Evolutionary conservation across 2,888 invertebrate genomes (phyloP).

Genomic region (Synergus umbraculus): DNA sequence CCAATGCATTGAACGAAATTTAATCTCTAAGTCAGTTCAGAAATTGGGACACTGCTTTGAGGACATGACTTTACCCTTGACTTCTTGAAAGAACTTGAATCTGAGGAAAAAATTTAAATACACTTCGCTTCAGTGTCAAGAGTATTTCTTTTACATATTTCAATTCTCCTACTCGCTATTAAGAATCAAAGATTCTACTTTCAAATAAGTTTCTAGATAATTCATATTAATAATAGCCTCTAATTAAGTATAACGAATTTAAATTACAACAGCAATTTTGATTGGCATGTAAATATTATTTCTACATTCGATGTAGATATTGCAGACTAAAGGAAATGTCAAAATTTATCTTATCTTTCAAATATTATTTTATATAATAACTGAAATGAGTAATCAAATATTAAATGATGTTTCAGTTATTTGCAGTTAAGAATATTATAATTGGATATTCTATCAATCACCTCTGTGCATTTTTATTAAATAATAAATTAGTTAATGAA

Average conservation of each 20-base stretch:
- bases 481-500: not conserved
- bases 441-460: not conserved
- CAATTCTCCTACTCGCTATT: too few relatives aligned
- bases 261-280: not conserved
- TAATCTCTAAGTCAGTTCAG: not conserved
- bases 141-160: too few relatives aligned
- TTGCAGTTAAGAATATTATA: not conserved
- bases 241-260: too few relatives aligned
- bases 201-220: too few relatives aligned
- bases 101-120: too few relatives aligned
- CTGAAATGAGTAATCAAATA: not conserved
- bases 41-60: not conserved
- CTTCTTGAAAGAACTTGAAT: too few relatives aligned
- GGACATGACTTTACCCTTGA: too few relatives aligned
- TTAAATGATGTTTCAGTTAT: too few relatives aligned
- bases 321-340: not conserved
- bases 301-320: not conserved
- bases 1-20: not conserved
- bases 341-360: not conserved
- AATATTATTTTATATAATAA: not conserved
- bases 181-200: too few relatives aligned
- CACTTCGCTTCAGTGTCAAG: too few relatives aligned
- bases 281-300: not conserved
- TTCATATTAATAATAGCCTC: too few relatives aligned
- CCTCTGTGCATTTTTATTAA: not conserved